phyloP scores from a whole-genome alignment of 2,113 vertebrate genomes.

The Elephas maximus region DNA sequence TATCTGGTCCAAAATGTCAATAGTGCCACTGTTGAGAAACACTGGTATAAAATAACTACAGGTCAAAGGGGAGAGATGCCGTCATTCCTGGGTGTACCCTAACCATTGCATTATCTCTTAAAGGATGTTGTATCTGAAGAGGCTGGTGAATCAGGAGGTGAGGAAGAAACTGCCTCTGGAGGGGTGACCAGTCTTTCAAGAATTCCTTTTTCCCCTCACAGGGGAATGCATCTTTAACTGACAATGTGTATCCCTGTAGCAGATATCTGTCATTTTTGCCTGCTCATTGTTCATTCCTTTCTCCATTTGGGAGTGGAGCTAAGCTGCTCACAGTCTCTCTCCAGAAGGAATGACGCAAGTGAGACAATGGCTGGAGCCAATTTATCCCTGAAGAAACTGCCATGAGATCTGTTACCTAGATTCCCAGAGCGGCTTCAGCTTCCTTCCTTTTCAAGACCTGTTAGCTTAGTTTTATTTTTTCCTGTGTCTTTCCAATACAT shows the following conservation, averaged over 20 bases:
- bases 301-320: background rate
- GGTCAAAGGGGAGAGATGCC: background rate
- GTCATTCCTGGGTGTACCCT: background rate
- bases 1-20: background rate
- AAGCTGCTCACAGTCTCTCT: background rate
- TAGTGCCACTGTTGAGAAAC: background rate
- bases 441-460: background rate
- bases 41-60: background rate
- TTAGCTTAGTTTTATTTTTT: background rate
- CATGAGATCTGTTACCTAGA: background rate
- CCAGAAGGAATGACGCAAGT: background rate
- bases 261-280: background rate
- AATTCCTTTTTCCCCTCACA: background rate
- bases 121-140: background rate
- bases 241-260: background rate
- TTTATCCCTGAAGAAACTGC: background rate
- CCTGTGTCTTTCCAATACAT: background rate
- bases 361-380: background rate
- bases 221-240: background rate
- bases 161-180: background rate
- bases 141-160: background rate
- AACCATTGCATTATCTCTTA: background rate
- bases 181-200: background rate
- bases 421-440: background rate
- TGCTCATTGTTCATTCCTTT: background rate